Evolutionary conservation across 2,888 invertebrate species (phyloP).

Genomic region (Cataglyphis rosenhaueri): DNA sequence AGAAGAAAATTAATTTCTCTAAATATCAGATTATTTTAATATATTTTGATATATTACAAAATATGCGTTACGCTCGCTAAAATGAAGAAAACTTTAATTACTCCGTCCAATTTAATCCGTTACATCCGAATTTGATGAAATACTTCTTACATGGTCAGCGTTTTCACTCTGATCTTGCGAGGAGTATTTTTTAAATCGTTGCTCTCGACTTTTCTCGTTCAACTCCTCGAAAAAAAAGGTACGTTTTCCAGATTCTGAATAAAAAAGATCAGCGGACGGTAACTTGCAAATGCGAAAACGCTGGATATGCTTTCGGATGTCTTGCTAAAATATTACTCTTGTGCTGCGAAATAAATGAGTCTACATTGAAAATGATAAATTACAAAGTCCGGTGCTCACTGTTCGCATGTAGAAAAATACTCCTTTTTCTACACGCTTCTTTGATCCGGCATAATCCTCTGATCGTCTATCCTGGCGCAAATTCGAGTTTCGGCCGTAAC

Average conservation of each 20-base stretch:
- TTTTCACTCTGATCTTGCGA: not conserved
- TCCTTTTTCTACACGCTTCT: not conserved
- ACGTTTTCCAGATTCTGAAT: not conserved
- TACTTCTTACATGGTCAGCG: conserved; percentile 11
- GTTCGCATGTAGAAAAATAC: not conserved
- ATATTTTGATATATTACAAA: conserved; percentile 36
- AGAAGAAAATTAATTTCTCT: conserved; percentile 20
- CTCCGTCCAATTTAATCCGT: conserved; percentile 38
- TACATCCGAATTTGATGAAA: conserved; percentile 13
- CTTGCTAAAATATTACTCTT: conserved; percentile 12
- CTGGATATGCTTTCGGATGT: not conserved
- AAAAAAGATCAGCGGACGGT: not conserved
- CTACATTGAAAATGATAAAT: conserved; percentile 32
- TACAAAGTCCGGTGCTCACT: not conserved
- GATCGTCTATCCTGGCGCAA: conserved; percentile 60
- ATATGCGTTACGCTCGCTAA: not conserved
- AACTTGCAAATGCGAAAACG: conserved; percentile 6
- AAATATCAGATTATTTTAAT: conserved; percentile 23
- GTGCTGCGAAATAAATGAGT: conserved; percentile 14
- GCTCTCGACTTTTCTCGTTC: not conserved
- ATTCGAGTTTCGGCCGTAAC: conserved; percentile 70
- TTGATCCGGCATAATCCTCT: conserved; percentile 41
- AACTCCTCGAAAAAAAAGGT: not conserved
- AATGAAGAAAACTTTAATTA: conserved; percentile 28
- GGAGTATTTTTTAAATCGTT: conserved; percentile 31